Conservation (phyloP, 2,888 invertebrate species). For the Amiota mariae region DNA sequence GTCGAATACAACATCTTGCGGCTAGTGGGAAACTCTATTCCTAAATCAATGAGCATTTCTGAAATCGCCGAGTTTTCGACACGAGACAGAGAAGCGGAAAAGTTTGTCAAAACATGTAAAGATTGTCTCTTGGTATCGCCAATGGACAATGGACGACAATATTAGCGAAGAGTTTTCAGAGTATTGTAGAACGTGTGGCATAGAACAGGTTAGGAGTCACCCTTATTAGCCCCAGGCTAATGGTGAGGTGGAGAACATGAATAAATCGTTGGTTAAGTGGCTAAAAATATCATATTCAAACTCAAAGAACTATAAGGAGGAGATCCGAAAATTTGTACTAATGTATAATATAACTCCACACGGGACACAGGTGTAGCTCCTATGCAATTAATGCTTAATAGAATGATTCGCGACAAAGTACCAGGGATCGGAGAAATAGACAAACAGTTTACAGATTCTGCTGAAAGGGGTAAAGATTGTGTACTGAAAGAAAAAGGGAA, state of each 20-base stretch:
- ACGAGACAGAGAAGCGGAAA: conserved; percentile 38
- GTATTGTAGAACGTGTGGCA: conserved; percentile 27
- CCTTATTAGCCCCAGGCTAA: conserved; percentile 39
- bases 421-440: neutral
- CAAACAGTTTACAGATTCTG: neutral
- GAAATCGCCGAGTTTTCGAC: too few species aligned
- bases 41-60: too few species aligned
- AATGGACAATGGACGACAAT: conserved; percentile 28
- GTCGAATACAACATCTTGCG: too few species aligned
- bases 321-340: conserved; percentile 33
- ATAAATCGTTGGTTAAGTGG: too few species aligned
- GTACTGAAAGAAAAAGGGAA: conserved; percentile 34
- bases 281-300: too few species aligned
- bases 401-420: conserved; percentile 30
- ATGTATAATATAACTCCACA: conserved; percentile 41
- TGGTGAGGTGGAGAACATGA: conserved; percentile 36
- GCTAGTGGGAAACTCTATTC: too few species aligned
- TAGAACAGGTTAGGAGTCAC: conserved; percentile 23
- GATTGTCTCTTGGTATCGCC: conserved; percentile 36
- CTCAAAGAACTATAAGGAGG: conserved; percentile 29
- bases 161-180: conserved; percentile 22
- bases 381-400: conserved; percentile 27
- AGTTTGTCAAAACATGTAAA: conserved; percentile 35
- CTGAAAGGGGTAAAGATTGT: too few species aligned
- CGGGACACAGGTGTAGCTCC: conserved; percentile 38